Conservation (phyloP, 2,888 invertebrate genomes). For the Dione juno region DNA sequence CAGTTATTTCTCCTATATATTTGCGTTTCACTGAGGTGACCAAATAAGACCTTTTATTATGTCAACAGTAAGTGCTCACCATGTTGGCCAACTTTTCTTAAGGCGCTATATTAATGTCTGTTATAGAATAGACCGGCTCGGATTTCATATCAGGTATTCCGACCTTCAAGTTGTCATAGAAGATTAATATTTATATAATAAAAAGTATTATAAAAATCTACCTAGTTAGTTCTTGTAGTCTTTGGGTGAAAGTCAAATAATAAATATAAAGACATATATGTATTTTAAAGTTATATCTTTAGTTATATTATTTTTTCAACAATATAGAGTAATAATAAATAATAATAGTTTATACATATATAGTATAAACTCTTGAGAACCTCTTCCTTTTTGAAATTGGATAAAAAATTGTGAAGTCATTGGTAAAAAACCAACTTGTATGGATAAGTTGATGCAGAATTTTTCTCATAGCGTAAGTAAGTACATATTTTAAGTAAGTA, state of each 20-base stretch:
- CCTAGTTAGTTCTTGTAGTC: no score
- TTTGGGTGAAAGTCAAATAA: no score
- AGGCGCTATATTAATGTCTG: background rate
- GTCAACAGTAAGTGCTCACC: background rate
- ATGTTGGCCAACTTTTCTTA: background rate
- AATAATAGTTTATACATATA: no score
- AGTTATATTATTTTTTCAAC: no score
- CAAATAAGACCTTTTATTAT: background rate
- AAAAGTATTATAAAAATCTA: no score
- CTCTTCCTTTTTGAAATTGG: background rate
- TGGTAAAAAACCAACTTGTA: background rate
- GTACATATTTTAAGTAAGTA: background rate
- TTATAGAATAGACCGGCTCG: background rate
- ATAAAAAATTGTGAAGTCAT: background rate
- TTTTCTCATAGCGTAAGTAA: background rate
- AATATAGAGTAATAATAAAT: no score
- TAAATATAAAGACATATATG: no score
- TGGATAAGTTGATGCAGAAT: background rate
- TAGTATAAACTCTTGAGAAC: no score
- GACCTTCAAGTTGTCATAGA: background rate
- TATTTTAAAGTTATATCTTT: no score
- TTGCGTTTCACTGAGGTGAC: no score
- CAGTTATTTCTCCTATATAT: no score
- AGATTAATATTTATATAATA: no score
- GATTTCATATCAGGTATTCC: background rate